These are phyloP conservation scores for Urocynchramus pylzowi DNA, from an alignment of 2,113 vertebrate genomes.

Conservation along the genomic window DNA sequence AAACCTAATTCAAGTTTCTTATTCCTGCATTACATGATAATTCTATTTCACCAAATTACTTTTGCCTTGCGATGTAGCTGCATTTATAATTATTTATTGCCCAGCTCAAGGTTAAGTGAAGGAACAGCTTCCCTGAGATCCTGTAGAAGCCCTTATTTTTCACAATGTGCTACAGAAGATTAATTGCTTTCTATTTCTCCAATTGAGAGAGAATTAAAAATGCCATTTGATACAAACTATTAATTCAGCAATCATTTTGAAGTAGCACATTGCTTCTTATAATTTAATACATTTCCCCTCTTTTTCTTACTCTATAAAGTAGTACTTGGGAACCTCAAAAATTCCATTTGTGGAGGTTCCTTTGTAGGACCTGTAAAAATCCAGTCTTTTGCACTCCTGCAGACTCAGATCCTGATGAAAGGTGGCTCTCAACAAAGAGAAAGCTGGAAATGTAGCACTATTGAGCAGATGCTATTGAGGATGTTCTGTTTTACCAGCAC, in stretches of 20 bases:
- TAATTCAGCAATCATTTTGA: neutral
- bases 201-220: neutral
- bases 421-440: neutral
- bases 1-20: constrained; percentile 12
- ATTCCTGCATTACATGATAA: constrained; percentile 31
- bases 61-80: neutral
- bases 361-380: neutral
- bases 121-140: neutral
- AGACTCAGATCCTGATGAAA: neutral
- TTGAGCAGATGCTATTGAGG: neutral
- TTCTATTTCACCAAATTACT: constrained; percentile 34
- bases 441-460: neutral
- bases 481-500: neutral
- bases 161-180: constrained; percentile 6
- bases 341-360: neutral
- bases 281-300: neutral
- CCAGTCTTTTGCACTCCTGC: neutral
- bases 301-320: neutral
- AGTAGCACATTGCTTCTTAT: neutral
- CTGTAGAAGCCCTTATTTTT: constrained; percentile 17
- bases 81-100: constrained; percentile 50
- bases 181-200: constrained; percentile 35
- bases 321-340: neutral
- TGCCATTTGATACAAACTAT: constrained; percentile 13
- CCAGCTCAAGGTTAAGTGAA: constrained; percentile 41